Percentiles rank a stretch among this genome's conserved stretches.
Evolutionary conservation across 2,888 invertebrate species (phyloP).

Genomic region (Lagria hirta): DNA sequence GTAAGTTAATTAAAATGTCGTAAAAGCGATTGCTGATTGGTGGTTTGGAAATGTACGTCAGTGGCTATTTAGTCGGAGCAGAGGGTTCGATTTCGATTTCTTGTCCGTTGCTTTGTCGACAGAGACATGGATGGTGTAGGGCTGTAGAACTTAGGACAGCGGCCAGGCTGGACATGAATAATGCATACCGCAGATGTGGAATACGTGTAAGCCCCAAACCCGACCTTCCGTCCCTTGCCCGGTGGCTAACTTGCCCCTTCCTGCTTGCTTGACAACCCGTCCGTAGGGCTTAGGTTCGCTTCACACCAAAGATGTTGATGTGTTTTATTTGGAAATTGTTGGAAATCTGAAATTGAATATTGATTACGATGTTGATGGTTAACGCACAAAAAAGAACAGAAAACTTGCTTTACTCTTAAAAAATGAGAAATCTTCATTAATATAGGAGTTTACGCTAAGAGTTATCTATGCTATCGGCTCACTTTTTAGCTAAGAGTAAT

Average conservation of each 20-base stretch:
- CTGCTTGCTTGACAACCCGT: constrained; percentile 24
- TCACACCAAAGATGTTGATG: constrained; percentile 19
- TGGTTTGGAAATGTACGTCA: constrained; percentile 33
- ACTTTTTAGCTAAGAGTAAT: no score
- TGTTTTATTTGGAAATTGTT: neutral
- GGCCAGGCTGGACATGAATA: constrained; percentile 55
- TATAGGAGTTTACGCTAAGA: no score
- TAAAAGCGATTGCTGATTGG: constrained; percentile 6
- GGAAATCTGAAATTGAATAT: no score
- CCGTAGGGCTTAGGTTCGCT: constrained; percentile 20
- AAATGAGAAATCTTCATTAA: no score
- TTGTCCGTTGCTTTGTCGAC: constrained; percentile 33
- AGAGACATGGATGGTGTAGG: constrained; percentile 26
- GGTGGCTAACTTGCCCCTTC: constrained; percentile 33
- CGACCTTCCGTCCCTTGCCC: constrained; percentile 34
- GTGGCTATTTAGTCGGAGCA: constrained; percentile 46
- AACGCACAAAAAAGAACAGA: no score
- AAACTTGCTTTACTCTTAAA: no score
- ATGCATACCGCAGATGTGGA: constrained; percentile 57
- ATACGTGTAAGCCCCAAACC: constrained; percentile 50
- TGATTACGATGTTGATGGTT: no score
- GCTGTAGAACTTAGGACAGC: constrained; percentile 48
- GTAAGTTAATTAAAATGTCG: neutral
- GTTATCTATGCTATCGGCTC: no score
- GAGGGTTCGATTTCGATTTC: no score